These are phyloP conservation scores for Aphelocoma californica DNA, from an alignment of 2,797 vertebrate genomes.

Conservation along the genomic window DNA sequence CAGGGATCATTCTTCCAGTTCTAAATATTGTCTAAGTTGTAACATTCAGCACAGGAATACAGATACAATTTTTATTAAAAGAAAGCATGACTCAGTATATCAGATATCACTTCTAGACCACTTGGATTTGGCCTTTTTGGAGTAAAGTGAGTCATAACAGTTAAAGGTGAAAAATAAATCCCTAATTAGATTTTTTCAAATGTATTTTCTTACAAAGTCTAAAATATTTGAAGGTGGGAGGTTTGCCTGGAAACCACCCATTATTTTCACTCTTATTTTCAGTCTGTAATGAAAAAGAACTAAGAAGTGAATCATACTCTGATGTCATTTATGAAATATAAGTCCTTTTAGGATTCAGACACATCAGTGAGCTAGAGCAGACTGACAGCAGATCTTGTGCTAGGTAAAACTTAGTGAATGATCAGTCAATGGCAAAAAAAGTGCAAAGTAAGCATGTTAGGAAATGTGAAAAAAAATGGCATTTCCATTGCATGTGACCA, in stretches of 20 bases:
- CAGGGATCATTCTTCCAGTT: neutral
- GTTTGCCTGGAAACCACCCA: neutral
- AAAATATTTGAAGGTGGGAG: neutral
- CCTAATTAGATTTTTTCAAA: neutral
- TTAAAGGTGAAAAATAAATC: neutral
- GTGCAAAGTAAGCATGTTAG: neutral
- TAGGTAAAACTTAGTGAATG: neutral
- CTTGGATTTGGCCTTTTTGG: neutral
- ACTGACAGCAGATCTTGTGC: neutral
- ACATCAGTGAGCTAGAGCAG: neutral
- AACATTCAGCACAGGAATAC: neutral
- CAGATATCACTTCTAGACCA: neutral
- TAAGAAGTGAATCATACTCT: neutral
- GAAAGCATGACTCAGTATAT: neutral
- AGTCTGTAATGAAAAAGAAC: neutral
- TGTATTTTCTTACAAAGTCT: neutral
- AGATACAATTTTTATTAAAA: neutral
- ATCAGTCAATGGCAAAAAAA: neutral
- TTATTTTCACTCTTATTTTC: neutral
- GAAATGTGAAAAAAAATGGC: neutral
- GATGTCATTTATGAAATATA: neutral
- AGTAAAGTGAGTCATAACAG: neutral
- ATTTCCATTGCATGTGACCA: neutral
- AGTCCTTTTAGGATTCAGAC: neutral
- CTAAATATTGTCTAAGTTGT: neutral